These are phyloP conservation scores for Hydrophis major DNA, from an alignment of 2,797 vertebrate species.

Conservation along the genomic window DNA sequence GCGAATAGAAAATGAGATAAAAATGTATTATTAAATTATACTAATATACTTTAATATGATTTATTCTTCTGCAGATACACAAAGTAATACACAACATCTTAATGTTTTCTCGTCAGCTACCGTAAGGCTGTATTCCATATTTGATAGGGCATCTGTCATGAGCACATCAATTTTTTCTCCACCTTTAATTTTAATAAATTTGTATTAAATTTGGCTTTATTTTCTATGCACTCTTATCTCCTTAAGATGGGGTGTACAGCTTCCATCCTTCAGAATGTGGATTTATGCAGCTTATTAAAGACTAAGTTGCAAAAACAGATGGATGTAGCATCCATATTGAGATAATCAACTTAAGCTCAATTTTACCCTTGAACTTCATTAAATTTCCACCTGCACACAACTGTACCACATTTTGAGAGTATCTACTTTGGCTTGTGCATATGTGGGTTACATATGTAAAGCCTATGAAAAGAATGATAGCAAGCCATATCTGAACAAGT, in stretches of 20 bases:
- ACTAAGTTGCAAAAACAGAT: not conserved
- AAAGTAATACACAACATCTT: constrained; percentile 6
- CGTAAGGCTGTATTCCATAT: not conserved
- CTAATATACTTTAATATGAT: constrained; percentile 7
- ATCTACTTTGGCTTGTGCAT: not conserved
- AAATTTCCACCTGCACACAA: not conserved
- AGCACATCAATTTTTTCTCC: not conserved
- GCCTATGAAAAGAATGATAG: not conserved
- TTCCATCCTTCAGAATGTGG: not conserved
- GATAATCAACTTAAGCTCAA: not conserved
- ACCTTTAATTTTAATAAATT: not conserved
- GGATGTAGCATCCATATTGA: not conserved
- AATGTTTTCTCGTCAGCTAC: not conserved
- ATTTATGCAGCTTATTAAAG: not conserved
- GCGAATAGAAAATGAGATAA: constrained; percentile 4
- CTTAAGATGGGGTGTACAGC: not conserved
- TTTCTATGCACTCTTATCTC: constrained; percentile 38
- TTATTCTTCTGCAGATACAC: not conserved
- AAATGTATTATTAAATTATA: constrained; percentile 23
- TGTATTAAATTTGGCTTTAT: not conserved
- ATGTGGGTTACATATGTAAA: not conserved
- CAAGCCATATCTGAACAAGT: not conserved
- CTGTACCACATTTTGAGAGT: not conserved
- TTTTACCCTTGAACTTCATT: not conserved
- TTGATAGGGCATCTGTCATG: constrained; percentile 9